Evolutionary conservation across 2,797 vertebrate species (phyloP).

Genomic region (Megaceryle alcyon): DNA sequence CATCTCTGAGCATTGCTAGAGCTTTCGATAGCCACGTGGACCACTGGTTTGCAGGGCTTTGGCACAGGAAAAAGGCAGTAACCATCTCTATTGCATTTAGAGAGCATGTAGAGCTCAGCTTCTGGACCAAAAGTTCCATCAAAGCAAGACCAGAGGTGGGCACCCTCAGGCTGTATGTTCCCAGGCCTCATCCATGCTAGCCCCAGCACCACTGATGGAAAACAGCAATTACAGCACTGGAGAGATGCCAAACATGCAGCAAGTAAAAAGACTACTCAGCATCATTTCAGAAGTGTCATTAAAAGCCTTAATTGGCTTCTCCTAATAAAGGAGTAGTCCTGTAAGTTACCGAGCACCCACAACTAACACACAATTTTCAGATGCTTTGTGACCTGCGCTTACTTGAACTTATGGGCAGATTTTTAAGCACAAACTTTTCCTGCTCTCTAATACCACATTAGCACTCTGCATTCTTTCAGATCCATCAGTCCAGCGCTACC

Average conservation of each 20-base stretch:
- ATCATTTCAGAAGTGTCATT: background rate
- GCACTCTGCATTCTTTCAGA: background rate
- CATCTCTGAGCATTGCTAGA: background rate
- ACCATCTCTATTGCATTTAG: background rate
- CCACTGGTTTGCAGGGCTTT: background rate
- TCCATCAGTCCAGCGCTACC: background rate
- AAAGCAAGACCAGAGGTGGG: background rate
- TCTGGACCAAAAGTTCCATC: background rate
- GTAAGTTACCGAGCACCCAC: background rate
- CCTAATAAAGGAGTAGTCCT: background rate
- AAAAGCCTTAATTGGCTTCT: background rate
- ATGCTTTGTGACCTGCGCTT: background rate
- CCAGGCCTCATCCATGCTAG: rapidly evolving
- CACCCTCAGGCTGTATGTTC: background rate
- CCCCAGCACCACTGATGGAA: background rate
- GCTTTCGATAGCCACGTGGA: background rate
- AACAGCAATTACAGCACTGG: background rate
- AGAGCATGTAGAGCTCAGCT: background rate
- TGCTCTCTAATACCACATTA: background rate
- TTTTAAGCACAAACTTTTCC: background rate
- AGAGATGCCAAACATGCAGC: background rate
- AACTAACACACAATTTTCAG: background rate
- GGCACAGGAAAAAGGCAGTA: background rate
- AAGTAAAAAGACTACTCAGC: background rate
- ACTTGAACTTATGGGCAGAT: background rate